A percentile compares a stretch with the other conserved stretches of the same genome.
Conservation (phyloP, 2,888 invertebrate species). For the Caprella mutica region DNA sequence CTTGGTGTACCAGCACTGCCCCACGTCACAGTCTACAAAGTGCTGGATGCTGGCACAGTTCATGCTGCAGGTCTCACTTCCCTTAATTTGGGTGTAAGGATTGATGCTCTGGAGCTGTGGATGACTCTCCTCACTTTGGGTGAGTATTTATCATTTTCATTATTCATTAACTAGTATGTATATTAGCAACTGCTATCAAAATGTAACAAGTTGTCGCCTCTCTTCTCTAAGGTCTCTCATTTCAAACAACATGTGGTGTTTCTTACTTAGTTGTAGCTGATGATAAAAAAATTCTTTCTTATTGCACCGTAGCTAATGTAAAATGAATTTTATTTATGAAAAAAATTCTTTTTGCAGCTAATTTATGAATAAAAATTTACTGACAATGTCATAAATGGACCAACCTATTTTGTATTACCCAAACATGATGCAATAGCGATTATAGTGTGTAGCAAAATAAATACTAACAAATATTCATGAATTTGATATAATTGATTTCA, state of each 20-base stretch:
- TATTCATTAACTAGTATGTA: too few species aligned
- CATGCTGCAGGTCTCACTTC: constrained; percentile 30
- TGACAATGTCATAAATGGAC: too few species aligned
- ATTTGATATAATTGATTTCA: not conserved
- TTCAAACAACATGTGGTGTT: too few species aligned
- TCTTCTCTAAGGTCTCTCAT: too few species aligned
- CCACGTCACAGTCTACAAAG: constrained; percentile 47
- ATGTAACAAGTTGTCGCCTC: too few species aligned
- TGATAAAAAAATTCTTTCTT: not conserved
- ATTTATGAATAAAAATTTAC: too few species aligned
- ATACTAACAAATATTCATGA: not conserved
- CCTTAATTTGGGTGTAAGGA: constrained; percentile 26
- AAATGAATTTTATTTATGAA: too few species aligned
- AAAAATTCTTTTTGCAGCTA: too few species aligned
- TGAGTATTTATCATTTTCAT: too few species aligned
- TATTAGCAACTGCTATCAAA: too few species aligned
- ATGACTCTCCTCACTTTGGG: constrained; percentile 26
- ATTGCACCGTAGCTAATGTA: not conserved
- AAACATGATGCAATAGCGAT: not conserved
- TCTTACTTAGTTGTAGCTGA: not conserved
- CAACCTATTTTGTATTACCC: too few species aligned
- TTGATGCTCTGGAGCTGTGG: constrained; percentile 29
- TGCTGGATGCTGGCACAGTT: constrained; percentile 21
- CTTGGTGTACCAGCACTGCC: constrained; percentile 82
- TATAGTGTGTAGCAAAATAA: not conserved